phyloP scores from a whole-genome alignment of 2,888 invertebrate genomes.

The Coelopa pilipes region DNA sequence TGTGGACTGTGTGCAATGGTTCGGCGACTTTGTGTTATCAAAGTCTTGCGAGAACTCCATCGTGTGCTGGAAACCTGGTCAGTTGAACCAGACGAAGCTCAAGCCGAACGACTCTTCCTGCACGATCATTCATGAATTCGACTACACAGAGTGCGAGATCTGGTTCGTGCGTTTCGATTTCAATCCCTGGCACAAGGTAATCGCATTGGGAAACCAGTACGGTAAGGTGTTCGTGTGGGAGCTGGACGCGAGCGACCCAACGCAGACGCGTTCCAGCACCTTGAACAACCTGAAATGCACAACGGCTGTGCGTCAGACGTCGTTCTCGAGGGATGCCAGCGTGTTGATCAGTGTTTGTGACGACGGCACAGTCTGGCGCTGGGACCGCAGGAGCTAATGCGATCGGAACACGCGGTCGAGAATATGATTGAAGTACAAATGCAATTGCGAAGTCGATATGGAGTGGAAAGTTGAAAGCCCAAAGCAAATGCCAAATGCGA shows the following conservation, averaged over 20 bases:
- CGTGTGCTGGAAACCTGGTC: slow-evolving; percentile 96
- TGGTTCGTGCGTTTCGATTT: slow-evolving; percentile 97
- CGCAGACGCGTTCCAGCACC: slow-evolving; percentile 80
- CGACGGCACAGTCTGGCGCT: slow-evolving; percentile 95
- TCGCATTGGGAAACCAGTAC: slow-evolving; percentile 94
- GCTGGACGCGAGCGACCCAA: slow-evolving; percentile 86
- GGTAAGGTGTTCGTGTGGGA: slow-evolving; percentile 97
- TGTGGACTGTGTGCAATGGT: slow-evolving; percentile 98
- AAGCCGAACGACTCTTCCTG: slow-evolving; percentile 81
- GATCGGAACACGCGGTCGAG: not conserved
- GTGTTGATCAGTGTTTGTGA: slow-evolving; percentile 94
- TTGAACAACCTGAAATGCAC: slow-evolving; percentile 87
- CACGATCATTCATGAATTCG: slow-evolving; percentile 88
- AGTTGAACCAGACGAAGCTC: slow-evolving; percentile 78
- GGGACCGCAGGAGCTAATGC: slow-evolving; percentile 73
- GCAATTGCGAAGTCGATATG: not conserved
- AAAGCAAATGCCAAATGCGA: slow-evolving; percentile 19
- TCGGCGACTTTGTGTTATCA: slow-evolving; percentile 92
- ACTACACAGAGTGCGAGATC: slow-evolving; percentile 95
- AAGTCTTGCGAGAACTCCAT: slow-evolving; percentile 98
- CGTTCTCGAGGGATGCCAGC: slow-evolving; percentile 87
- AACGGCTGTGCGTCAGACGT: slow-evolving; percentile 92
- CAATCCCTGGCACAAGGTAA: slow-evolving; percentile 89
- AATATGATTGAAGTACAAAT: slow-evolving; percentile 1
- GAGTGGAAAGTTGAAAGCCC: slow-evolving; percentile 2